These are phyloP conservation scores for Gymnopithys bicolor DNA, from an alignment of 2,797 vertebrate genomes.

Conservation along the genomic window DNA sequence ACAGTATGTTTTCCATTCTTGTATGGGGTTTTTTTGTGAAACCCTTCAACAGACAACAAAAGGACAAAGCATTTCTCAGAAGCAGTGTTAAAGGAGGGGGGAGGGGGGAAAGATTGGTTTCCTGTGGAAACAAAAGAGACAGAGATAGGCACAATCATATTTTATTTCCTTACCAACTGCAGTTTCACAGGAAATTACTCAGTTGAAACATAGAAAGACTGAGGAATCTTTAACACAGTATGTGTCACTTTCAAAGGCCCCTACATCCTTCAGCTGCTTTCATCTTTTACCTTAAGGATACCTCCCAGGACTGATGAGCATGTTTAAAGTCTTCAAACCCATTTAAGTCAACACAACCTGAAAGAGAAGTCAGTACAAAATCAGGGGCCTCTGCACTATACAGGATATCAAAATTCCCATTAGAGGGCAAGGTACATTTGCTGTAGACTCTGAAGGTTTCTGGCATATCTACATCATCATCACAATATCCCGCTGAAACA, in stretches of 20 bases:
- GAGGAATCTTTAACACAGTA: background rate
- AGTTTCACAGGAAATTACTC: conserved; percentile 41
- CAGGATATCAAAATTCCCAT: background rate
- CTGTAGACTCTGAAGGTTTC: background rate
- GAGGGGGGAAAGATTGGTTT: background rate
- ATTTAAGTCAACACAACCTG: background rate
- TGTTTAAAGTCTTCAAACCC: background rate
- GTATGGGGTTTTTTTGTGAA: background rate
- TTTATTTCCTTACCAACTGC: background rate
- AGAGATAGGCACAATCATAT: background rate
- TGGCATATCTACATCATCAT: background rate
- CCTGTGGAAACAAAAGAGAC: conserved; percentile 11
- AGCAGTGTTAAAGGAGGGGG: background rate
- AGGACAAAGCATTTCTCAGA: background rate
- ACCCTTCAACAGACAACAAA: background rate
- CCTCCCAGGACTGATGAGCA: background rate
- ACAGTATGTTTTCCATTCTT: background rate
- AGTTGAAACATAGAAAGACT: background rate
- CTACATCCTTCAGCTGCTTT: background rate
- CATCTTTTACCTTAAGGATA: background rate
- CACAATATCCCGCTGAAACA: background rate
- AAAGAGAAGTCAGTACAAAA: background rate
- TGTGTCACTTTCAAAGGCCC: background rate
- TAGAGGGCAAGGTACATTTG: background rate
- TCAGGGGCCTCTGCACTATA: background rate